These are phyloP conservation scores for Aphelinus atriplicis DNA, from an alignment of 1,140 invertebrate genomes.

Conservation along the genomic window DNA sequence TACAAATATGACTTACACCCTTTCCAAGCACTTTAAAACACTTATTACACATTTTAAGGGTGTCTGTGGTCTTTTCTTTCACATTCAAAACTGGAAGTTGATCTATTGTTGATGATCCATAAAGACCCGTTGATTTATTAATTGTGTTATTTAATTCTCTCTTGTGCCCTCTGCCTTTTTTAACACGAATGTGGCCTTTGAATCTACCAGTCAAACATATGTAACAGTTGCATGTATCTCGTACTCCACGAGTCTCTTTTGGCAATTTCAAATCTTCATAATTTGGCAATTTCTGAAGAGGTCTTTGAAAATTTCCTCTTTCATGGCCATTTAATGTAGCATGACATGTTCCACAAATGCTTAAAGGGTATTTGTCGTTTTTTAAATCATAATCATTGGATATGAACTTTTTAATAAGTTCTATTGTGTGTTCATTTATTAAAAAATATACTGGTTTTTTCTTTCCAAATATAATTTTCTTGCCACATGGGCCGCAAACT, in stretches of 20 bases:
- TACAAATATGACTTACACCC: constrained; percentile 16
- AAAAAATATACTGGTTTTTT: constrained; percentile 1
- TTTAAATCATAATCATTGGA: background rate
- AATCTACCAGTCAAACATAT: constrained; percentile 9
- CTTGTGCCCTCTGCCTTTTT: background rate
- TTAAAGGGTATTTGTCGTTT: constrained; percentile 8
- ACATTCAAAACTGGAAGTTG: background rate
- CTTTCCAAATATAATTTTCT: constrained; percentile 6
- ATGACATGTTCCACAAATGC: constrained; percentile 5
- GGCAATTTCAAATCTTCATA: constrained; percentile 1
- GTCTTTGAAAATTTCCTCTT: constrained; percentile 9
- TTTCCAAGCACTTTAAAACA: constrained; percentile 23
- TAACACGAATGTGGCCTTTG: background rate
- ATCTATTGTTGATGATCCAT: background rate
- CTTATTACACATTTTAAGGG: background rate
- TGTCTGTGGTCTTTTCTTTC: background rate
- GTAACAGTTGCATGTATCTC: constrained; percentile 4
- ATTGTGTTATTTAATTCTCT: background rate
- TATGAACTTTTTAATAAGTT: constrained; percentile 7
- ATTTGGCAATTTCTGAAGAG: background rate
- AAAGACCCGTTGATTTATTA: background rate
- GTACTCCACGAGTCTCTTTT: background rate
- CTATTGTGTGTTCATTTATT: constrained; percentile 5
- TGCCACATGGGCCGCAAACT: constrained; percentile 3
- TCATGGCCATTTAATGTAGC: background rate